Conservation (phyloP, 2,797 vertebrate genomes). For the Cirrhinus mrigala region DNA sequence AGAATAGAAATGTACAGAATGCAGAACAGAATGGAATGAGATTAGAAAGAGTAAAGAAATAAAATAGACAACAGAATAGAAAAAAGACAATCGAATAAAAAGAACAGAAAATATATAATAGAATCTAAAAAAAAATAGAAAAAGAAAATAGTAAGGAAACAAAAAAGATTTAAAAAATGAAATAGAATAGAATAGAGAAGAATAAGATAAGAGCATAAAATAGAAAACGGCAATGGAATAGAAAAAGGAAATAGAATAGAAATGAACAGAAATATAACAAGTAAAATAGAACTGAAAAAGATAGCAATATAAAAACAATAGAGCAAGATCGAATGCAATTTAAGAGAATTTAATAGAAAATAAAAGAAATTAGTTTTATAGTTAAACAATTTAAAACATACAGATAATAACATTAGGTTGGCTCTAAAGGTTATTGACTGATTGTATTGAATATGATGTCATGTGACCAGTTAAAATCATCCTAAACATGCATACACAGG, state of each 20-base stretch:
- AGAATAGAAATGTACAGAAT: neutral
- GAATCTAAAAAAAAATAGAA: neutral
- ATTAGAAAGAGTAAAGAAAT: neutral
- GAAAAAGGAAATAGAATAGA: neutral
- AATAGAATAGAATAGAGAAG: neutral
- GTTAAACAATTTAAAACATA: neutral
- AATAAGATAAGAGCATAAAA: neutral
- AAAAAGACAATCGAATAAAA: neutral
- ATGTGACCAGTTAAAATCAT: constrained; percentile 3
- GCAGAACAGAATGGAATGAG: too few relatives aligned
- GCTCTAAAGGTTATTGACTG: neutral
- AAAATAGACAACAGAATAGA: neutral
- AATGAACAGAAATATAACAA: neutral
- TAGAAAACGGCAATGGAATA: neutral
- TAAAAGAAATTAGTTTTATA: neutral
- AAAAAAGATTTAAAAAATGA: too few relatives aligned
- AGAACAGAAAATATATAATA: neutral
- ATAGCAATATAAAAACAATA: too few relatives aligned
- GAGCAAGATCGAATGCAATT: too few relatives aligned
- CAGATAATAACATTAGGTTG: neutral
- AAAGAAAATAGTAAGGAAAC: neutral
- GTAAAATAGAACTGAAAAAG: neutral
- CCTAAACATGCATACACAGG: neutral
- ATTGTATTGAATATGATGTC: neutral
- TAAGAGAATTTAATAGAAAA: neutral